Evolutionary conservation across 2,888 invertebrate species (phyloP), one percentile per base, ranked within the genome.

Genomic region (Willowsia nigromaculata): DNA sequence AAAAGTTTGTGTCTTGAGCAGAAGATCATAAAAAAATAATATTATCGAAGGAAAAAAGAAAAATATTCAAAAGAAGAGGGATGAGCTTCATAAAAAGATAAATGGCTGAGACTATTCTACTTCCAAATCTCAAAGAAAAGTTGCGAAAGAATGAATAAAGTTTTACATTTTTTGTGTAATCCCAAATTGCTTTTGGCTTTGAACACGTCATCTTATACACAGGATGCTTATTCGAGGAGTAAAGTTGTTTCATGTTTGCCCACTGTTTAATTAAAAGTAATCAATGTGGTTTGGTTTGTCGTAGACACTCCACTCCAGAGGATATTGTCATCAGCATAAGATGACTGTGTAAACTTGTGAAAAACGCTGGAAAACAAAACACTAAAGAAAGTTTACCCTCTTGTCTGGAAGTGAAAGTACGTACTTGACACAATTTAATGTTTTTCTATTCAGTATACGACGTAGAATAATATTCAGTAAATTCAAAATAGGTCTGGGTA

Each of bases 81-180:
- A 68, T 40, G 40, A 68, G 68, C 37, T n/a, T 33, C 5, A 2
- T 5, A 1, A 18, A 15, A 62, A 62, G 62, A 62, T 30, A 11
- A 62, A 62, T 56, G 9, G 22, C 53, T 22, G 50, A 3, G 22
- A 65, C 53, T 22, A 68, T 30, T 50, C 65, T 30, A 1, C 30
- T 30, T 62, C 30, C 30, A 62, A 13, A 30, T 62, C 30, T 27
- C 74, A 4, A 33, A n/a, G 40, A 40, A 59, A 50, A 37, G 76
- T 9, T 13, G n/a, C 50, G 30, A 25, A 27, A 7, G n/a, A 53
- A 68, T 18, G 40, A 40, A 40, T 25, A 78, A 86, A 53, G 47
- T 80, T 86, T 80, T 80, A 86, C 80, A 86, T 68, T 86, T 80
- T 86, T 68, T 68, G n/a, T n/a, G n/a, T 86, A 80, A 76, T 81